A percentile compares a stretch with the other conserved stretches of the same genome.
Evolutionary conservation across 1,140 invertebrate genomes (phyloP).

Genomic region (Phortica variegata): DNA sequence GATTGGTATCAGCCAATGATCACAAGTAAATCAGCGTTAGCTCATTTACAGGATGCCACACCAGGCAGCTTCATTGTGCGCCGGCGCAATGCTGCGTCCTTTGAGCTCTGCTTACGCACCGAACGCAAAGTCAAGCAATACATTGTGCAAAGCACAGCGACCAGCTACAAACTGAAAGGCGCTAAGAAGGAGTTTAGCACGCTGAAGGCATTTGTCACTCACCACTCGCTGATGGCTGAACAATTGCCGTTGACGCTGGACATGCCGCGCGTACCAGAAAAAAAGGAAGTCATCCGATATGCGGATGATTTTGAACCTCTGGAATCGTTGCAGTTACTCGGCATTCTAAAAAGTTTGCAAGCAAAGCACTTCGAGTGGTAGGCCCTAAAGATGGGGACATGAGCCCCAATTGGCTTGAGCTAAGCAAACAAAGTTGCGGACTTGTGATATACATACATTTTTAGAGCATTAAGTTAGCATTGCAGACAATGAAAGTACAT

Average conservation of each 20-base stretch:
- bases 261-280: slow-evolving; percentile 65
- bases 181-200: slow-evolving; percentile 94
- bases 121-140: slow-evolving; percentile 41
- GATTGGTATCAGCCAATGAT: slow-evolving; percentile 48
- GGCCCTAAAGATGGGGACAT: too few species aligned
- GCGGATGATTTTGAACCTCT: slow-evolving; percentile 50
- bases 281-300: slow-evolving; percentile 33
- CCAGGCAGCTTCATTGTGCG: slow-evolving; percentile 42
- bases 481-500: too few species aligned
- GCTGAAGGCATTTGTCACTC: slow-evolving; percentile 84
- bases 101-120: slow-evolving; percentile 34
- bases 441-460: too few species aligned
- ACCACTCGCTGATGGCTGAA: slow-evolving; percentile 93
- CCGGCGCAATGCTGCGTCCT: slow-evolving; percentile 34
- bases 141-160: slow-evolving; percentile 29
- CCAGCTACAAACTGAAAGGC: slow-evolving; percentile 65
- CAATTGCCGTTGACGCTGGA: slow-evolving; percentile 87
- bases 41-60: slow-evolving; percentile 29
- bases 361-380: slow-evolving; percentile 40
- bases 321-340: slow-evolving; percentile 44
- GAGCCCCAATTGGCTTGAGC: too few species aligned
- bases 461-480: too few species aligned
- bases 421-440: too few species aligned
- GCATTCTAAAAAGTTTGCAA: slow-evolving; percentile 44
- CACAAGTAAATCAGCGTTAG: slow-evolving; percentile 33